Percentiles rank a stretch among this genome's conserved stretches.
These are phyloP conservation scores for Spongilla lacustris DNA, from an alignment of 37 sponge, comb jelly and placozoan genomes.

Conservation along the genomic window DNA sequence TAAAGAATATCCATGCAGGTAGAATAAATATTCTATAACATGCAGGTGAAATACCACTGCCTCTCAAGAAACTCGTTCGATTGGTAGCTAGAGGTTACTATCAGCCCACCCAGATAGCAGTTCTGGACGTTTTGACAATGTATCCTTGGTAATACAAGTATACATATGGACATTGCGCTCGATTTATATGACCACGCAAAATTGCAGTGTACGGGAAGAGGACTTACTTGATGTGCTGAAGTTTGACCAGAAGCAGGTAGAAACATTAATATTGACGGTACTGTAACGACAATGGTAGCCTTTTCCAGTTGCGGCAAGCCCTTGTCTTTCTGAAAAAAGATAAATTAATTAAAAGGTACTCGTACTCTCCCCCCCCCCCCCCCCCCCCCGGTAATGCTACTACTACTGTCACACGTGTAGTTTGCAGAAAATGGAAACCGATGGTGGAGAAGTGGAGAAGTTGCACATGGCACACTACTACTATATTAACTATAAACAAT, in stretches of 20 bases:
- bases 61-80: constrained; percentile 65
- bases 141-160: constrained; percentile 68
- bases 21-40: background rate
- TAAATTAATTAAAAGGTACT: constrained; percentile 79
- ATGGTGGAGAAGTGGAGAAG: constrained; percentile 13
- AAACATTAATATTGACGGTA: background rate
- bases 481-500: constrained; percentile 92
- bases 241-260: constrained; percentile 39
- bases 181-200: background rate
- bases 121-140: constrained; percentile 74
- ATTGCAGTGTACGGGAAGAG: constrained; percentile 37
- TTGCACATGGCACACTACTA: constrained; percentile 49
- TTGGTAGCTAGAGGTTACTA: constrained; percentile 77
- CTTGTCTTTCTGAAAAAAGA: constrained; percentile 69
- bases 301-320: constrained; percentile 52
- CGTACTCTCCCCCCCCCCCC: too few species aligned
- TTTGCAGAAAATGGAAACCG: constrained; percentile 56
- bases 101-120: constrained; percentile 55
- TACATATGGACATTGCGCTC: too few species aligned
- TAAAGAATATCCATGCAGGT: background rate
- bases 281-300: background rate
- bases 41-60: constrained; percentile 71
- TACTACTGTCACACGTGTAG: constrained; percentile 23
- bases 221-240: constrained; percentile 44
- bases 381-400: too few species aligned